These are phyloP conservation scores for Drosophila pegasa DNA, from an alignment of 2,888 invertebrate species.

Conservation along the genomic window DNA sequence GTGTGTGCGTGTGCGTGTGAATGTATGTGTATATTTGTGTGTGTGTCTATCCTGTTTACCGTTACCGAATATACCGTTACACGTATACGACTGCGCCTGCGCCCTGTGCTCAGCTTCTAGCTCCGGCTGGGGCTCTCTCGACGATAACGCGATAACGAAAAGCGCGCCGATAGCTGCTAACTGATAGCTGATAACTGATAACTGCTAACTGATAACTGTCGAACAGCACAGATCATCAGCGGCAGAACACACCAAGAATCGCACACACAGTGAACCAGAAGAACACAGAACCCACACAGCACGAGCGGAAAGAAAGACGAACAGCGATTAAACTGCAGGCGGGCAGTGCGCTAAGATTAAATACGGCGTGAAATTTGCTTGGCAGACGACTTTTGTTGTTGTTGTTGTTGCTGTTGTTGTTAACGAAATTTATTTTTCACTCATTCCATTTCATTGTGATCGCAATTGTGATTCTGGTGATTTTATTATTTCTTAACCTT, in stretches of 20 bases:
- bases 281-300: constrained; percentile 63
- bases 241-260: constrained; percentile 24
- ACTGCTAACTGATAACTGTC: constrained; percentile 33
- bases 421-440: constrained; percentile 79
- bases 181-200: constrained; percentile 25
- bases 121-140: constrained; percentile 13
- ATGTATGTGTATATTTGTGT: not conserved
- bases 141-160: constrained; percentile 38
- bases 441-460: constrained; percentile 74
- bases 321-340: constrained; percentile 82
- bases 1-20: not conserved
- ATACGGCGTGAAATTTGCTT: constrained; percentile 81
- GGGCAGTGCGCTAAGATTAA: constrained; percentile 81
- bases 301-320: constrained; percentile 81
- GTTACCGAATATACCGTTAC: constrained; percentile 15
- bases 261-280: constrained; percentile 19
- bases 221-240: constrained; percentile 26
- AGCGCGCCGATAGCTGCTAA: constrained; percentile 39
- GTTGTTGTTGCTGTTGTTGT: constrained; percentile 46
- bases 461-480: constrained; percentile 51
- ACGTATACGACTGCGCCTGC: constrained; percentile 27
- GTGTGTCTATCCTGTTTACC: constrained; percentile 8
- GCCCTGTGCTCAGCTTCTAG: constrained; percentile 28
- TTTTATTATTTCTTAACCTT: constrained; percentile 73
- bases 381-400: constrained; percentile 60